Evolutionary conservation across 2,797 vertebrate species (phyloP).

Genomic region (Acrossocheilus wenchowensis): DNA sequence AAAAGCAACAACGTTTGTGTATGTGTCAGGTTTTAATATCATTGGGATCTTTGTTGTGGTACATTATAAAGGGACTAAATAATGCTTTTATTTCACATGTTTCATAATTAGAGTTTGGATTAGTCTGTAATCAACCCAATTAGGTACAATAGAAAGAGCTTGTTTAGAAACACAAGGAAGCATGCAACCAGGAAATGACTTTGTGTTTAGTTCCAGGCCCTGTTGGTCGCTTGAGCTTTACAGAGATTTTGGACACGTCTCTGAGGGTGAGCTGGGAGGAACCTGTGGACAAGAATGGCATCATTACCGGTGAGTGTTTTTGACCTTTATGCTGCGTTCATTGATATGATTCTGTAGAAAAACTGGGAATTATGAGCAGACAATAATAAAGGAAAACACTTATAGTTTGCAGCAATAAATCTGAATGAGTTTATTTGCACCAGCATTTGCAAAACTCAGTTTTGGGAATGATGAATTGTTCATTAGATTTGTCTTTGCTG

Average conservation of each 20-base stretch:
- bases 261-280: constrained; percentile 96
- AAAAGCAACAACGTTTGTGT: neutral
- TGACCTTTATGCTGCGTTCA: constrained; percentile 26
- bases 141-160: neutral
- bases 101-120: constrained; percentile 7
- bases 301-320: constrained; percentile 84
- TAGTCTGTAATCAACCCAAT: neutral
- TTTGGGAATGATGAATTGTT: constrained; percentile 47
- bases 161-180: neutral
- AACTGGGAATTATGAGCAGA: neutral
- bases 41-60: neutral
- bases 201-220: constrained; percentile 84
- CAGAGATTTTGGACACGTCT: constrained; percentile 94
- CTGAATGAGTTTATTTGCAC: neutral
- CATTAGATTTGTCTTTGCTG: constrained; percentile 49
- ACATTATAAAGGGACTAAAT: constrained; percentile 12
- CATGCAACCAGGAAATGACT: constrained; percentile 1
- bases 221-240: constrained; percentile 91
- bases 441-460: constrained; percentile 9
- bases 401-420: neutral
- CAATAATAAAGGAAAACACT: neutral
- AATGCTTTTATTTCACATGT: constrained; percentile 9
- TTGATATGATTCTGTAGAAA: neutral
- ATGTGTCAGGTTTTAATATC: neutral
- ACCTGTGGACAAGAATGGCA: constrained; percentile 91